Evolutionary conservation across 2,888 invertebrate species (phyloP), one percentile per base, ranked within the genome.

Genomic region (Heteromyza rotundicornis): DNA sequence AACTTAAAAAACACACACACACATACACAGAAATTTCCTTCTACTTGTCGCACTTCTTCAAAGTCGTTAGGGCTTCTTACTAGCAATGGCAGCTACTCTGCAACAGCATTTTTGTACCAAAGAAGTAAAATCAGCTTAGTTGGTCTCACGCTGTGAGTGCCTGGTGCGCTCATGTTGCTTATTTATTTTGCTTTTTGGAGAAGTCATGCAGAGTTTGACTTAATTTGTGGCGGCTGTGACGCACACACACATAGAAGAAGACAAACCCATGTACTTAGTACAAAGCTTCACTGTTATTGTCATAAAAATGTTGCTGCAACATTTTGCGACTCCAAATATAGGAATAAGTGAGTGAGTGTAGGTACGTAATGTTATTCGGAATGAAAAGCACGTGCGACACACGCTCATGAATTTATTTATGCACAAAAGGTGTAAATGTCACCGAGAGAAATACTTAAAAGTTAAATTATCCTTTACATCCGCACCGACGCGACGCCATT

Each of bases 401-500:
- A 47, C 47, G 47, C 47, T 51, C 57, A 57, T 53, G 55, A 61
- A 55, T 57, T 60, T 60, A 52, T 52, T 53, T 52, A 61, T 53
- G 51, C 57, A 7, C 47, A 19, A 51, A 61, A 61, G 53, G 61
- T 57, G 57, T 50, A 40, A 47, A 52, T 55, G 61, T 57, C 61
- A 57, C 32, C 53, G 17, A 47, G n/a, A n/a, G 35, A 58, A 61
- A 61, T 64, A 59, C 64, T 61, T 64, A 64, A 40, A 53, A 59
- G 53, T 56, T 59, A 57, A 59, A 55, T 59, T 64, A 56, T 61
- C 61, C 59, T 59, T 59, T 52, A 61, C 61, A 64, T 64, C 61
- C 57, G 32, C 14, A n/a, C n/a, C n/a, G 8, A 7, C 3, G 10
- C n/a, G 40, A 14, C n/a, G 10, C 40, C 16, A n/a, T n/a, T n/a